Percentiles rank a stretch among this genome's conserved stretches.
Evolutionary conservation across 2,113 vertebrate species (phyloP).

Genomic region (Carlito syrichta): DNA sequence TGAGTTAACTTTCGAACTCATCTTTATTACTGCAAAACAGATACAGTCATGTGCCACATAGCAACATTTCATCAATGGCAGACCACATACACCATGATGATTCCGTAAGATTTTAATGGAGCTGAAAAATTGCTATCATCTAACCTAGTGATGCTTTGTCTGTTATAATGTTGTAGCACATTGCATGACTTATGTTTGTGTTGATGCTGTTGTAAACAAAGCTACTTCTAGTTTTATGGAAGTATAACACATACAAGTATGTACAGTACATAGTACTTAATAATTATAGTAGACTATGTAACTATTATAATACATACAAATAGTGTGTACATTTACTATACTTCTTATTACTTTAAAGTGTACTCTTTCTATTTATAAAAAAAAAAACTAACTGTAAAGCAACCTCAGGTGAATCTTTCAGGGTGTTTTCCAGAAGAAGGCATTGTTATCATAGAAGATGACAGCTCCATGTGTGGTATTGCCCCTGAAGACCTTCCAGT

Average conservation of each 20-base stretch:
- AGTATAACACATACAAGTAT: neutral
- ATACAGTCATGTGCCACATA: neutral
- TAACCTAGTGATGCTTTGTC: neutral
- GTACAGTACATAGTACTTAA: neutral
- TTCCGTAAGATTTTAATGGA: neutral
- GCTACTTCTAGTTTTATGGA: neutral
- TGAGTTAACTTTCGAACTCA: conserved; percentile 19
- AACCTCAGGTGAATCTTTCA: neutral
- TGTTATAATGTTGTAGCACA: neutral
- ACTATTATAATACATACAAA: too few relatives aligned
- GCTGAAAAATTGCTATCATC: neutral
- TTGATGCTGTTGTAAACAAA: neutral
- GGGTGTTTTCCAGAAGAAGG: neutral
- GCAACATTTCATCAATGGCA: neutral
- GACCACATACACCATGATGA: neutral
- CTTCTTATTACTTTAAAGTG: neutral
- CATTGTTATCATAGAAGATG: neutral
- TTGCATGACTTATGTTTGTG: neutral
- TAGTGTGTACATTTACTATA: neutral
- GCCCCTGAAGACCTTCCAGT: neutral
- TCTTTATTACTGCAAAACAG: neutral
- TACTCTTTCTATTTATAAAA: neutral
- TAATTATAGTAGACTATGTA: neutral
- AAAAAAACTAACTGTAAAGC: neutral
- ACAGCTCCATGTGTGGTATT: neutral